These are phyloP conservation scores for Charadrius vociferus DNA, from an alignment of 2,113 vertebrate genomes.

Conservation along the genomic window DNA sequence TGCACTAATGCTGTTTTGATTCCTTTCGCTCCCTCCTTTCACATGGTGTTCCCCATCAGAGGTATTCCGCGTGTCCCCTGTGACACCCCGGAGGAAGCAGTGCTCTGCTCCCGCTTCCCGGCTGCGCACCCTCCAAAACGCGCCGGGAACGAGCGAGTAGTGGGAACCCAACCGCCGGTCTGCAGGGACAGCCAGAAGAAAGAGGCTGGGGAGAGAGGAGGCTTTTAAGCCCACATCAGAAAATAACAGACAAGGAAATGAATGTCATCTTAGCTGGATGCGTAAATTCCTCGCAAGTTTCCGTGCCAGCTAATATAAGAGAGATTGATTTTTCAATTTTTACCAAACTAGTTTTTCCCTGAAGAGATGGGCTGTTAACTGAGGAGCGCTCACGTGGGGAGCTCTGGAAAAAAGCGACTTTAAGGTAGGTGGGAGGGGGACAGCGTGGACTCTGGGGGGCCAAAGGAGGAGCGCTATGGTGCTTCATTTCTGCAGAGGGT, in stretches of 20 bases:
- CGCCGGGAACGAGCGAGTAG: not conserved
- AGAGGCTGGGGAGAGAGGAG: not conserved
- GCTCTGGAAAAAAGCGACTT: not conserved
- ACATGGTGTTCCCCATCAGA: not conserved
- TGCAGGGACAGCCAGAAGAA: not conserved
- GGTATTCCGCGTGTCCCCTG: accelerated
- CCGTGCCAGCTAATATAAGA: not conserved
- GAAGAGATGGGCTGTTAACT: not conserved
- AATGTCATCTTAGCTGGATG: not conserved
- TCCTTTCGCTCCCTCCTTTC: not conserved
- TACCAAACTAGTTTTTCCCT: not conserved
- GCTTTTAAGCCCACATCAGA: not conserved
- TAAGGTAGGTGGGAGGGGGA: not conserved
- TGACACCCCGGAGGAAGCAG: not conserved
- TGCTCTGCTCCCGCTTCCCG: not conserved
- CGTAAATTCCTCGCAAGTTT: not conserved
- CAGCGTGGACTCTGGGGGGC: not conserved
- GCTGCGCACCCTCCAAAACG: not conserved
- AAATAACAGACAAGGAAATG: not conserved
- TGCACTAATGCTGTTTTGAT: not conserved
- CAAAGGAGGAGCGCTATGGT: accelerated
- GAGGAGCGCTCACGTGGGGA: not conserved
- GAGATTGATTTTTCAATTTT: not conserved
- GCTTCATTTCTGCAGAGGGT: not conserved
- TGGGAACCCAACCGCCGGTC: not conserved